These are phyloP conservation scores for Enteromius anoplus DNA, from an alignment of 2,797 vertebrate species.

Conservation along the genomic window DNA sequence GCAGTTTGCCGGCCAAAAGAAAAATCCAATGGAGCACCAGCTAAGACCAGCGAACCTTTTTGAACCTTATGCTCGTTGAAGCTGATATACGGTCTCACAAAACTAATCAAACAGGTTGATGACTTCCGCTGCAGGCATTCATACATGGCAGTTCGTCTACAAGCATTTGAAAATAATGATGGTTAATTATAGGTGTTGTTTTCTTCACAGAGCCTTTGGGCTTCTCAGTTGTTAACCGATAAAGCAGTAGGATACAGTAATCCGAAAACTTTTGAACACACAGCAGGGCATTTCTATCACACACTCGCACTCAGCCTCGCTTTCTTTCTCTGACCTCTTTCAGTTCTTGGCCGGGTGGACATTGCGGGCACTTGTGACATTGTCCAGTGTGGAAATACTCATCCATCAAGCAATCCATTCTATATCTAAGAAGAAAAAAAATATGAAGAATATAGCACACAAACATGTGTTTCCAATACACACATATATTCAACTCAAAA, in stretches of 20 bases:
- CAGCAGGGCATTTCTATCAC: background rate
- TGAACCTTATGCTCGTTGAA: background rate
- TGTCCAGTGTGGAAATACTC: conserved; percentile 72
- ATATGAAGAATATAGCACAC: background rate
- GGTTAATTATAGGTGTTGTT: background rate
- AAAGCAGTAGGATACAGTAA: background rate
- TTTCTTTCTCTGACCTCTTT: conserved; percentile 75
- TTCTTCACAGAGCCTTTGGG: background rate
- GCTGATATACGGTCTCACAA: background rate
- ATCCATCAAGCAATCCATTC: conserved; percentile 70
- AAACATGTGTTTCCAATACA: background rate
- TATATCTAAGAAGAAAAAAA: conserved; percentile 15
- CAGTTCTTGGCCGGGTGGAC: conserved; percentile 79
- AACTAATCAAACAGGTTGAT: background rate
- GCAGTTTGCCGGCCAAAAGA: too few species aligned
- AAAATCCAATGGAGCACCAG: background rate
- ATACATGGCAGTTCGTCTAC: background rate
- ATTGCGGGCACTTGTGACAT: conserved; percentile 75
- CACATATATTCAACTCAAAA: background rate
- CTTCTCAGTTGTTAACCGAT: background rate
- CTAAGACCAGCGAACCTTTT: background rate
- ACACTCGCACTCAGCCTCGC: background rate
- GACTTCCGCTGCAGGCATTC: background rate
- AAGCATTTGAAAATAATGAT: background rate
- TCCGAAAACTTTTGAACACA: background rate